Evolutionary conservation across 92 coral and sea anemone genomes (phyloP).

Genomic region (Chrysogorgia sp.): DNA sequence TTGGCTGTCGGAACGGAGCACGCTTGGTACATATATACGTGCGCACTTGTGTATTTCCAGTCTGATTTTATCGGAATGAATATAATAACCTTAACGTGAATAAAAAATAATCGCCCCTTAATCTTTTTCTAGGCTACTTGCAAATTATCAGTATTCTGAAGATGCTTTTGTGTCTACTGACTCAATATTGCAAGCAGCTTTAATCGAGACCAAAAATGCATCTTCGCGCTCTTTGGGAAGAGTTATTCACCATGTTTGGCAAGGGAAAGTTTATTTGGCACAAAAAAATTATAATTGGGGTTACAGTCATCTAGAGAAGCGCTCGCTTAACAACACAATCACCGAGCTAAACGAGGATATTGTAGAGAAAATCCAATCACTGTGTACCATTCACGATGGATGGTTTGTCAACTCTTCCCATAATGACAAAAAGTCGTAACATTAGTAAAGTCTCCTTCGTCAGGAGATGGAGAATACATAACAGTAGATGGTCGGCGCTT

Average conservation of each 20-base stretch:
- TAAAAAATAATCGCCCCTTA: too few species aligned
- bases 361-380: not conserved
- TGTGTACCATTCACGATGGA: not conserved
- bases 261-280: not conserved
- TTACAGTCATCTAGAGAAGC: too few species aligned
- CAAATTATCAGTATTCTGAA: not conserved
- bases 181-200: not conserved
- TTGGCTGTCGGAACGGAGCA: too few species aligned
- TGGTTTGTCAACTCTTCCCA: slow-evolving; percentile 2
- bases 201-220: not conserved
- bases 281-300: too few species aligned
- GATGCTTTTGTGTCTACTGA: not conserved
- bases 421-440: slow-evolving; percentile 6
- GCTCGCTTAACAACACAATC: not conserved
- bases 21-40: too few species aligned
- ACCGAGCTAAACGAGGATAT: not conserved
- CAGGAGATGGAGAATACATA: not conserved
- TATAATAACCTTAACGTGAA: too few species aligned
- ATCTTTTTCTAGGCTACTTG: not conserved
- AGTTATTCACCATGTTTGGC: not conserved
- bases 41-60: too few species aligned
- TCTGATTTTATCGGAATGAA: too few species aligned
- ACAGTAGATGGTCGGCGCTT: slow-evolving; percentile 12
- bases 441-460: not conserved
- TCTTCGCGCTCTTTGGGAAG: not conserved